Evolutionary conservation across 92 coral and sea anemone genomes (phyloP).

Genomic region (Parazoanthus swiftii): DNA sequence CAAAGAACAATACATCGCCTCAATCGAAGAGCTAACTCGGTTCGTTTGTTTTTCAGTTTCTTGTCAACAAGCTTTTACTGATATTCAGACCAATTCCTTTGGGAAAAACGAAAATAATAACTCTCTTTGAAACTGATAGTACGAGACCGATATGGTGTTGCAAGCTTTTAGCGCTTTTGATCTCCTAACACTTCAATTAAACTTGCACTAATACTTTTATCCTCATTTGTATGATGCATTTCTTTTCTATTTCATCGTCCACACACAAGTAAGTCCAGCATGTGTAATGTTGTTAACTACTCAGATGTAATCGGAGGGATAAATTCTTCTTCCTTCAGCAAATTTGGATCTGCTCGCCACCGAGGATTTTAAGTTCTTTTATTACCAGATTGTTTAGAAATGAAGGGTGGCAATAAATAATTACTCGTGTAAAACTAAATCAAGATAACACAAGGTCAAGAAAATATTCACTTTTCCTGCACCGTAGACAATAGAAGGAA

Average conservation of each 20-base stretch:
- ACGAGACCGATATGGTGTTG: conserved; percentile 34
- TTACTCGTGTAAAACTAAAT: conserved; percentile 22
- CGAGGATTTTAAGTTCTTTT: neutral
- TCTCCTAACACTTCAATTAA: conserved; percentile 43
- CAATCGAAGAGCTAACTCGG: conserved; percentile 4
- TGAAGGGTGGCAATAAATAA: conserved; percentile 3
- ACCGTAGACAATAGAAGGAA: conserved; percentile 12
- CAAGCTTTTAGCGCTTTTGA: conserved; percentile 37
- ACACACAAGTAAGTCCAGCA: conserved; percentile 28
- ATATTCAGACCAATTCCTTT: conserved; percentile 8
- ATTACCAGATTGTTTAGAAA: neutral
- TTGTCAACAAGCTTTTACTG: conserved; percentile 17
- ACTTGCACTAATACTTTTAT: conserved; percentile 46
- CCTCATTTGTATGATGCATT: conserved; percentile 42
- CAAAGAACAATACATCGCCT: conserved; percentile 27
- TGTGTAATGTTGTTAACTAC: neutral
- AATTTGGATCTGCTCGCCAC: conserved; percentile 1
- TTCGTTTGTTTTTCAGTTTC: neutral
- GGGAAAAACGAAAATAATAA: conserved; percentile 24
- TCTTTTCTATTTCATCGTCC: conserved; percentile 27
- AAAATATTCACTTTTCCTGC: conserved; percentile 32
- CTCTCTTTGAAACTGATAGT: conserved; percentile 17
- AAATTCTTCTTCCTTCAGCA: neutral
- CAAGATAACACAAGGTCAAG: conserved; percentile 8
- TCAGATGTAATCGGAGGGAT: neutral